Conservation (phyloP, 2,888 invertebrate genomes). For the Dioctria rufipes region DNA sequence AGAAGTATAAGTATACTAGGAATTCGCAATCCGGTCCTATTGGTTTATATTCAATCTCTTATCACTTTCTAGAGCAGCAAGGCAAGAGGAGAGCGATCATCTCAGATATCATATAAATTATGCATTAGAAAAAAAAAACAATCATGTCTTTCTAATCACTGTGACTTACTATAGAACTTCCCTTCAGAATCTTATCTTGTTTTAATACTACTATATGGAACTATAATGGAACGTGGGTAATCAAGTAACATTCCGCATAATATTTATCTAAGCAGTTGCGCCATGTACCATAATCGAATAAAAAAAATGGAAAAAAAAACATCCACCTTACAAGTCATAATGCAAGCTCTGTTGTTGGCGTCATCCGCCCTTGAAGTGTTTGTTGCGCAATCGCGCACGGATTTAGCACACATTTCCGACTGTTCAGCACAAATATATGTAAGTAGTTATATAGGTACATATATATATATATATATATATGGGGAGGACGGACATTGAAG, state of each 20-base stretch:
- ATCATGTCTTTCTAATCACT: neutral
- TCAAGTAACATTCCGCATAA: slow-evolving; percentile 15
- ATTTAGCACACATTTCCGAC: slow-evolving; percentile 17
- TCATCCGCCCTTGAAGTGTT: neutral
- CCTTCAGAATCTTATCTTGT: slow-evolving; percentile 2
- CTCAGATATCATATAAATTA: slow-evolving; percentile 6
- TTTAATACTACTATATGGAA: neutral
- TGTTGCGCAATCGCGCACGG: slow-evolving; percentile 2
- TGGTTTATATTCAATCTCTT: neutral
- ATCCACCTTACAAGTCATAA: no score
- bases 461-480: no score
- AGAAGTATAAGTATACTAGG: neutral
- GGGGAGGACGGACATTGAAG: neutral
- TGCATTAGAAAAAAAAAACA: no score
- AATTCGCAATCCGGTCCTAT: neutral
- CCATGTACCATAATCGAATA: slow-evolving; percentile 12
- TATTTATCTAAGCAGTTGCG: slow-evolving; percentile 12
- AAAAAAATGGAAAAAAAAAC: no score
- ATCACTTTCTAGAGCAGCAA: neutral
- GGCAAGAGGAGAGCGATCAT: neutral
- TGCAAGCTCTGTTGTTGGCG: no score
- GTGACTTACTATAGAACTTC: neutral
- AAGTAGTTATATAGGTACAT: no score
- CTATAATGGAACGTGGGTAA: slow-evolving; percentile 10
- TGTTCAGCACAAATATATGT: neutral